Percentiles rank a stretch among this genome's conserved stretches.
Evolutionary conservation across 1,140 invertebrate species (phyloP).

Genomic region (Trichomalopsis sarcophagae): DNA sequence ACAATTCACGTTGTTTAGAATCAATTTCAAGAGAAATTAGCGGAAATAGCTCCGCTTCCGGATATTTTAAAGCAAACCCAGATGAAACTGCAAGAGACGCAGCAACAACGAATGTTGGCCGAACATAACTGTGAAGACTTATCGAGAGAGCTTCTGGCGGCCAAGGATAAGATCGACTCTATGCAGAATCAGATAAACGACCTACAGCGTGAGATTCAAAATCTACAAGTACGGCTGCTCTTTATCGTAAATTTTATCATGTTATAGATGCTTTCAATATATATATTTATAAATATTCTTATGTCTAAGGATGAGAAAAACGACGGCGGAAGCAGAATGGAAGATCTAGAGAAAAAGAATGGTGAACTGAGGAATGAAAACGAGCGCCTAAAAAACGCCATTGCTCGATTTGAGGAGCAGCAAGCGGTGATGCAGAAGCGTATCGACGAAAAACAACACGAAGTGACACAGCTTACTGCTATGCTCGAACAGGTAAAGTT

Average conservation of each 20-base stretch:
- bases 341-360: conserved; percentile 75
- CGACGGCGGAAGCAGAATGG: conserved; percentile 69
- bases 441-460: conserved; percentile 72
- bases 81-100: conserved; percentile 81
- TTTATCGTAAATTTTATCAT: background rate
- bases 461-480: conserved; percentile 77
- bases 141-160: conserved; percentile 75
- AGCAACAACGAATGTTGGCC: conserved; percentile 79
- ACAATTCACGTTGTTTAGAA: conserved; percentile 58
- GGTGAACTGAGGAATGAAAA: conserved; percentile 74
- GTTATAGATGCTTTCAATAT: background rate
- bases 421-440: conserved; percentile 63
- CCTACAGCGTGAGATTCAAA: conserved; percentile 62
- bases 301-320: conserved; percentile 61
- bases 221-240: conserved; percentile 54
- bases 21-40: conserved; percentile 84
- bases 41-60: conserved; percentile 83
- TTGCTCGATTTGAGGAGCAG: conserved; percentile 69
- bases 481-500: conserved; percentile 77
- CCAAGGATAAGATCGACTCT: conserved; percentile 75
- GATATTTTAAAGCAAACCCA: conserved; percentile 85
- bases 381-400: conserved; percentile 60
- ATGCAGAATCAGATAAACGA: conserved; percentile 62
- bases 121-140: conserved; percentile 80
- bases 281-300: background rate